Evolutionary conservation across 2,888 invertebrate species (phyloP).

Genomic region (Criorhina ranunculi): DNA sequence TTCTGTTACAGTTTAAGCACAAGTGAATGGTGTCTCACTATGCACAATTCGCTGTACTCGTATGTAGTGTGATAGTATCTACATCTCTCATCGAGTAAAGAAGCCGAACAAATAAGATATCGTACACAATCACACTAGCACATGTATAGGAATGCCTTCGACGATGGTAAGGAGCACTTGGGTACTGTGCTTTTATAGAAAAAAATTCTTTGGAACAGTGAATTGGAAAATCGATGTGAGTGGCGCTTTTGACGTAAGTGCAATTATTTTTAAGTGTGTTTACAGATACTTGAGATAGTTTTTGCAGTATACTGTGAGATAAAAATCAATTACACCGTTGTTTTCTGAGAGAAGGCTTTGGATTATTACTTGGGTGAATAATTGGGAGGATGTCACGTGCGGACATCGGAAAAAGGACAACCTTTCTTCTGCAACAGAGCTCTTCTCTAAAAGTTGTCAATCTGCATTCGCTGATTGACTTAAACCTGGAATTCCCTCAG

Average conservation of each 20-base stretch:
- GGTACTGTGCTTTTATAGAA: conserved; percentile 61
- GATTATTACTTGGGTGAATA: no score
- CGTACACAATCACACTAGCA: conserved; percentile 58
- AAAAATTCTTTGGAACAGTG: conserved; percentile 58
- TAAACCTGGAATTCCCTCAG: neutral
- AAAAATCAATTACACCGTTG: conserved; percentile 10
- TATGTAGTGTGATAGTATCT: conserved; percentile 26
- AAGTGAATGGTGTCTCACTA: conserved; percentile 34
- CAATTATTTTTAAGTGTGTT: conserved; percentile 75
- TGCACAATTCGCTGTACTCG: conserved; percentile 25
- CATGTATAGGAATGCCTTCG: conserved; percentile 53
- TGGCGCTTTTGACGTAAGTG: conserved; percentile 69
- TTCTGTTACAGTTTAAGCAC: conserved; percentile 42
- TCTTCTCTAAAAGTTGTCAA: no score
- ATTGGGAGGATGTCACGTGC: no score
- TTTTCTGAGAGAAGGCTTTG: no score
- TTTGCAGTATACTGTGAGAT: conserved; percentile 38
- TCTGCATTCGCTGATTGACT: neutral
- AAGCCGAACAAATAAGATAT: conserved; percentile 67
- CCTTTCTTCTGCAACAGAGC: no score
- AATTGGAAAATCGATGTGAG: conserved; percentile 75
- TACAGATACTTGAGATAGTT: conserved; percentile 67
- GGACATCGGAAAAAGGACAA: no score
- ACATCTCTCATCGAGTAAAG: conserved; percentile 48
- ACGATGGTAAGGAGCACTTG: conserved; percentile 40